Evolutionary conservation across 2,113 vertebrate species (phyloP), one percentile per base, ranked within the genome.

Genomic region (Uria aalge): DNA sequence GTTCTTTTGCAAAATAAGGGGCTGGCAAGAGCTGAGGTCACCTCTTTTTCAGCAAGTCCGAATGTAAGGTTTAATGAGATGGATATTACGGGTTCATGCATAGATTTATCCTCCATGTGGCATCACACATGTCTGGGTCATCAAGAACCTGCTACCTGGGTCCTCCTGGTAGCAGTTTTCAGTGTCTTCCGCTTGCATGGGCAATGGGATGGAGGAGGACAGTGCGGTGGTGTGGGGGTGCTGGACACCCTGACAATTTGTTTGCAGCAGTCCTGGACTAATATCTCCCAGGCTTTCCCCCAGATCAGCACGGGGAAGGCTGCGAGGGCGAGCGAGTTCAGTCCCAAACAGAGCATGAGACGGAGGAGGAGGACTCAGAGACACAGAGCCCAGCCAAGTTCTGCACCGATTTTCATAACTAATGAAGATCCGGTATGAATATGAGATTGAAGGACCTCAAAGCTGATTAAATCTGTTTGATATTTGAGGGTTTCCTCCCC

Each of bases 391-490:
- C 81, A 32, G 80, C 22, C 40, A 76, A 77, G 47, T 68, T 85
- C 71, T 47, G 67, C 45, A 6, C 64, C 53, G 91, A 80, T 92
- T 92, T 96, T 94, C 86, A 86, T 76, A 88, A 43, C 85, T 88
- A 74, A 93, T 85, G 96, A 97, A 97, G 74, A 60, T 64, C 88
- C 4, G 2, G 40, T 77, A 90, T 43, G 57, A 76, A 94, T 26
- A 60, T 52, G 60, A 90, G 84, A 67, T 27, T 91, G 94, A 86
- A 96, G 57, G 85, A 24, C 77, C 78, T 90, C 90, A 87, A 97
- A 97, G 85, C 97, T 97, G 83, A 93, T 96, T 90, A 95, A 96
- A 82, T 88, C 53, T 89, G 93, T n/a, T 96, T 91, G 82, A 95
- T 96, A 94, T 94, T 59, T 79, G 64, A 29, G 62, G 79, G 91